Conservation (phyloP, 2,888 invertebrate genomes). For the Plemyria rubiginata region DNA sequence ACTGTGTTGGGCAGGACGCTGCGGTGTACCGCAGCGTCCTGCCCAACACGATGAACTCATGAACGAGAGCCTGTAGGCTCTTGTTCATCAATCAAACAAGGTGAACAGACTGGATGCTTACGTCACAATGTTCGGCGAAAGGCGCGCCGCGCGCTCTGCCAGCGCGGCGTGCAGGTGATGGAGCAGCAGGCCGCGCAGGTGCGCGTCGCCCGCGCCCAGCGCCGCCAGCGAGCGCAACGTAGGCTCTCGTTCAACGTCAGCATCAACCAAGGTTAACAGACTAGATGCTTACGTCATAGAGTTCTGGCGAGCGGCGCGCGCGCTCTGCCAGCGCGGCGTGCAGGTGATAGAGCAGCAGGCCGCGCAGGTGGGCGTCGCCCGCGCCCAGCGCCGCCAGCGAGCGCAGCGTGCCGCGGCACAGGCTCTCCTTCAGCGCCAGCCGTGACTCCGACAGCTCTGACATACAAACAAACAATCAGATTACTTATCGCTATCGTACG, state of each 20-base stretch:
- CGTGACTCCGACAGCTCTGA: constrained; percentile 86
- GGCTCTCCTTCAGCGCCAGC: constrained; percentile 84
- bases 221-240: constrained; percentile 83
- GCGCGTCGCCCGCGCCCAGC: constrained; percentile 84
- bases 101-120: constrained; percentile 37
- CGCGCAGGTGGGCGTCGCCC: constrained; percentile 83
- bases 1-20: no score
- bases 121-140: constrained; percentile 76
- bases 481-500: no score
- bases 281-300: constrained; percentile 65
- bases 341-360: constrained; percentile 80
- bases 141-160: constrained; percentile 81
- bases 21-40: no score
- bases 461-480: neutral
- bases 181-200: constrained; percentile 78
- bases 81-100: no score
- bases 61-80: no score
- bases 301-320: constrained; percentile 74
- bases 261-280: neutral
- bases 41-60: no score
- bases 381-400: constrained; percentile 83
- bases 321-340: constrained; percentile 82
- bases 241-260: no score
- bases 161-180: constrained; percentile 82
- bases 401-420: constrained; percentile 86